These are phyloP conservation scores for Lumbricus terrestris DNA, from an alignment of 2,888 invertebrate species.

Conservation along the genomic window DNA sequence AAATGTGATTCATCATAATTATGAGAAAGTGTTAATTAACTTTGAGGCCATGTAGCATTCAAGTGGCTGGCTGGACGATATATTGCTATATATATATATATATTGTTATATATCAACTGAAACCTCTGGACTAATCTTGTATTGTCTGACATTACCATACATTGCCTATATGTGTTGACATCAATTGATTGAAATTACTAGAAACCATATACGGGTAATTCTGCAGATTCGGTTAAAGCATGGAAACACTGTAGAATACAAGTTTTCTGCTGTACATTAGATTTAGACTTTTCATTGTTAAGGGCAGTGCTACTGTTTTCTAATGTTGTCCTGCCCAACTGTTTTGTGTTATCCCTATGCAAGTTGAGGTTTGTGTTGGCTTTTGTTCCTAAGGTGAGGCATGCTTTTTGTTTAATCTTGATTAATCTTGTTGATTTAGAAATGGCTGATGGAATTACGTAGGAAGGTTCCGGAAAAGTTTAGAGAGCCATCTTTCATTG, in stretches of 20 bases:
- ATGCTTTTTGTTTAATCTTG: background rate
- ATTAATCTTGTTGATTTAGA: background rate
- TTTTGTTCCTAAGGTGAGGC: background rate
- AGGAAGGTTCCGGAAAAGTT: constrained; percentile 8
- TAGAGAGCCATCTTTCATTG: background rate
- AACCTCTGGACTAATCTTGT: background rate
- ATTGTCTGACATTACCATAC: background rate
- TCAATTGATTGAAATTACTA: background rate
- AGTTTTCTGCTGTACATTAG: no score
- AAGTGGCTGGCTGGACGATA: no score
- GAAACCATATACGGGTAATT: background rate
- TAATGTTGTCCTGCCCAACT: no score
- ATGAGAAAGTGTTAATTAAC: no score
- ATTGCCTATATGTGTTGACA: background rate
- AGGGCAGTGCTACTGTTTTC: no score
- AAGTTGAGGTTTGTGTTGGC: background rate
- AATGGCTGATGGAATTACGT: constrained; percentile 10
- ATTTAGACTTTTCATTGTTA: background rate
- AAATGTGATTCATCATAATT: no score
- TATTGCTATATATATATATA: no score
- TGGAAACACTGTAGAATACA: background rate
- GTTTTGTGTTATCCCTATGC: no score
- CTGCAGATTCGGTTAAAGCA: background rate
- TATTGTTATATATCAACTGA: no score
- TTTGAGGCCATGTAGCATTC: no score